phyloP scores from a whole-genome alignment of 2,888 invertebrate species.

The Mycogona germanica region DNA sequence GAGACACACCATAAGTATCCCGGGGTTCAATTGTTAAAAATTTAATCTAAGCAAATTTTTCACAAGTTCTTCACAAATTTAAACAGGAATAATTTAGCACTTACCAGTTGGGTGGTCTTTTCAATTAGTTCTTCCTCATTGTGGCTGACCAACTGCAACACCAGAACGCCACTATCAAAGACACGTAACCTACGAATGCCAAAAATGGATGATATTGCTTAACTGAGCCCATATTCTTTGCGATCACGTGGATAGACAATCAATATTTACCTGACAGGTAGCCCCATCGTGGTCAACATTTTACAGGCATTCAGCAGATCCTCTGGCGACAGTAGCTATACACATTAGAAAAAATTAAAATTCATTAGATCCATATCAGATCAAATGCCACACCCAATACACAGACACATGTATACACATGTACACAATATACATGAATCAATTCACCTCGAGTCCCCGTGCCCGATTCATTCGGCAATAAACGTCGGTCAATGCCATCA shows the following conservation, averaged over 20 bases:
- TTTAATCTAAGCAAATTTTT: too few relatives aligned
- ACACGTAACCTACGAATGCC: conserved; percentile 63
- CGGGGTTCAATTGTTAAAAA: too few relatives aligned
- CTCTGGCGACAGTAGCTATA: conserved; percentile 77
- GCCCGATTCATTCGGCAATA: conserved; percentile 96
- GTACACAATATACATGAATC: neutral
- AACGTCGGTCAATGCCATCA: conserved; percentile 93
- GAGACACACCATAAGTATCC: too few relatives aligned
- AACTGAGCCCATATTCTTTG: too few relatives aligned
- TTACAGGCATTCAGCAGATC: conserved; percentile 87
- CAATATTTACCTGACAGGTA: conserved; percentile 24
- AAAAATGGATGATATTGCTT: conserved; percentile 27
- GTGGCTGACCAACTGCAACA: conserved; percentile 63
- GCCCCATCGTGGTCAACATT: conserved; percentile 42
- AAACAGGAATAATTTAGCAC: conserved; percentile 19
- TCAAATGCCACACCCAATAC: too few relatives aligned
- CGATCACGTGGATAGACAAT: too few relatives aligned
- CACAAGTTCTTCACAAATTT: too few relatives aligned
- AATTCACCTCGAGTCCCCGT: conserved; percentile 63
- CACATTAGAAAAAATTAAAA: conserved; percentile 3
- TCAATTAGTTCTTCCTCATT: conserved; percentile 38
- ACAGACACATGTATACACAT: neutral
- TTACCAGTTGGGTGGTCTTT: conserved; percentile 33
- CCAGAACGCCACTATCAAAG: conserved; percentile 93
- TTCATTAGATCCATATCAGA: too few relatives aligned